Conservation (phyloP, 2,888 invertebrate genomes). For the Biston betularia region DNA sequence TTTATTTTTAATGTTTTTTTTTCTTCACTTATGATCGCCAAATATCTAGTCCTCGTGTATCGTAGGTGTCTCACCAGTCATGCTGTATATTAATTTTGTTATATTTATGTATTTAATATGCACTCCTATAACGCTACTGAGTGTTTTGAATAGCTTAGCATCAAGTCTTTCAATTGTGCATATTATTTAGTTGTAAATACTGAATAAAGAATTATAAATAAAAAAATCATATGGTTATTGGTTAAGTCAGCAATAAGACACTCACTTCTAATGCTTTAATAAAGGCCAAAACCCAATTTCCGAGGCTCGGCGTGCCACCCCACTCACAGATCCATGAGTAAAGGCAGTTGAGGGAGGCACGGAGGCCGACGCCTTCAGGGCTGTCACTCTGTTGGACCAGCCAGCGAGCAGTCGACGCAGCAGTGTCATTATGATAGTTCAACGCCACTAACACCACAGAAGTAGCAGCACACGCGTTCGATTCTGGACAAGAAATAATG, state of each 20-base stretch:
- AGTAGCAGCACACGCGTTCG: constrained; percentile 85
- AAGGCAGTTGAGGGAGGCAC: constrained; percentile 87
- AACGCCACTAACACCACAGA: constrained; percentile 87
- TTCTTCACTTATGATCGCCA: too few relatives aligned
- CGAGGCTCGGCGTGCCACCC: constrained; percentile 87
- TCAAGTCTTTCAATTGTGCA: too few relatives aligned
- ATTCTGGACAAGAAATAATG: constrained; percentile 53
- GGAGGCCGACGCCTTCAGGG: constrained; percentile 82
- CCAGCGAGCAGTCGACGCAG: constrained; percentile 69
- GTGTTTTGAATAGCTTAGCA: too few relatives aligned
- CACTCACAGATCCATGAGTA: constrained; percentile 89
- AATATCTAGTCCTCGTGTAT: too few relatives aligned
- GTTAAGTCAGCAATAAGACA: not conserved
- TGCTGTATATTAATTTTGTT: too few relatives aligned
- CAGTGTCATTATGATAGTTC: constrained; percentile 67
- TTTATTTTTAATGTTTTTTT: too few relatives aligned
- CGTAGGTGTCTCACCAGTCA: too few relatives aligned
- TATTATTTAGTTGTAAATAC: too few relatives aligned
- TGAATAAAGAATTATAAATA: too few relatives aligned
- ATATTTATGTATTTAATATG: too few relatives aligned
- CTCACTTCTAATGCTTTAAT: constrained; percentile 87
- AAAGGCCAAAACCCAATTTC: constrained; percentile 89
- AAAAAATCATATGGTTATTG: too few relatives aligned
- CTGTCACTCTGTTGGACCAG: constrained; percentile 73
- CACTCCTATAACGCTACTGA: too few relatives aligned